These are phyloP conservation scores for Trichopoda pennipes DNA, from an alignment of 2,888 invertebrate genomes.

Conservation along the genomic window DNA sequence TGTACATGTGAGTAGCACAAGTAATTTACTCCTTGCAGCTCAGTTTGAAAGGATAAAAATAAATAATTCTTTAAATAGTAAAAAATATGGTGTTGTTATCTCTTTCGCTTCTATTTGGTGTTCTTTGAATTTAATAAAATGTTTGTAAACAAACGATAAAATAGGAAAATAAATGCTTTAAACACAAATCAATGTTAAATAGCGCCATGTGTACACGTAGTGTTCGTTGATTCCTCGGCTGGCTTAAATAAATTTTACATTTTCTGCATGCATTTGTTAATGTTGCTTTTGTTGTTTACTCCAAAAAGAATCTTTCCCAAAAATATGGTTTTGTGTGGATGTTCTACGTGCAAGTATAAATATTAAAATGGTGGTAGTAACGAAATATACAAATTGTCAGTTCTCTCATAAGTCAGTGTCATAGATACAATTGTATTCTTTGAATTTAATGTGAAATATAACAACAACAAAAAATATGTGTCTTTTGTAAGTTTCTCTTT, in stretches of 20 bases:
- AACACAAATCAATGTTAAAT: slow-evolving; percentile 60
- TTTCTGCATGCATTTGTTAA: slow-evolving; percentile 32
- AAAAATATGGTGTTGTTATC: background rate
- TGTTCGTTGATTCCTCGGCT: slow-evolving; percentile 18
- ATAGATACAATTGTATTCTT: slow-evolving; percentile 67
- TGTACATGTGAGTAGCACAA: background rate
- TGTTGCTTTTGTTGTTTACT: slow-evolving; percentile 32
- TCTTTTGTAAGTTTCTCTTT: slow-evolving; percentile 7
- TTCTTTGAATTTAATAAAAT: slow-evolving; percentile 43
- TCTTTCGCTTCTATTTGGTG: background rate
- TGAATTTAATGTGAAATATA: slow-evolving; percentile 44
- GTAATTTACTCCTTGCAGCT: slow-evolving; percentile 7
- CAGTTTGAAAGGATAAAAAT: slow-evolving; percentile 47
- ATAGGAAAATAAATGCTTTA: slow-evolving; percentile 38
- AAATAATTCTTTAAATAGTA: slow-evolving; percentile 22
- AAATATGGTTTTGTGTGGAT: slow-evolving; percentile 25
- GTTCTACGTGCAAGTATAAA: slow-evolving; percentile 16
- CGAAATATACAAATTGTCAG: slow-evolving; percentile 49
- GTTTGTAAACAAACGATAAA: slow-evolving; percentile 60
- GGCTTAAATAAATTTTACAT: slow-evolving; percentile 27
- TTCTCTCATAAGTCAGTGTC: slow-evolving; percentile 65
- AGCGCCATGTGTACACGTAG: slow-evolving; percentile 53
- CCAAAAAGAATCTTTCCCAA: background rate
- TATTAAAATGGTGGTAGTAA: slow-evolving; percentile 34
- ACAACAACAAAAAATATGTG: slow-evolving; percentile 18